phyloP scores from a whole-genome alignment of 2,888 invertebrate genomes.

The Siphlonurus alternatus region DNA sequence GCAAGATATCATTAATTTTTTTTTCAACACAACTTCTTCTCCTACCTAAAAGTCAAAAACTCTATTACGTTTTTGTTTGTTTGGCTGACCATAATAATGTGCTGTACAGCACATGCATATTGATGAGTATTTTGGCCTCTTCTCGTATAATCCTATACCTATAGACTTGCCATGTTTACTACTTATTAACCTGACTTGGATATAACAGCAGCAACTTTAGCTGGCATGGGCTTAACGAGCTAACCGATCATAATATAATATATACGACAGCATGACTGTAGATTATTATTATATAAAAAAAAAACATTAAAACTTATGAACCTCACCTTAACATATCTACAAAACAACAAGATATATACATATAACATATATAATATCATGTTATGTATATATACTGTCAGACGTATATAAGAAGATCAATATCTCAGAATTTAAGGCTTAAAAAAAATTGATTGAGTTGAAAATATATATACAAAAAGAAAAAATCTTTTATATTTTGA shows the following conservation, averaged over 20 bases:
- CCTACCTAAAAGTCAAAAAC: background rate
- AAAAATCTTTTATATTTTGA: background rate
- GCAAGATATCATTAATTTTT: background rate
- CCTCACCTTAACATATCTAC: background rate
- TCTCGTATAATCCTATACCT: background rate
- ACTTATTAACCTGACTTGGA: no score
- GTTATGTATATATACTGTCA: background rate
- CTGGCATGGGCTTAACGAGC: no score
- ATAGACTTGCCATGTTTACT: no score
- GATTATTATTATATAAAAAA: no score
- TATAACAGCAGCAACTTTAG: no score
- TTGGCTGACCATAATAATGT: background rate
- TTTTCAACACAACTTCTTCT: background rate
- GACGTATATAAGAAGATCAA: background rate
- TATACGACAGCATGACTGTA: no score
- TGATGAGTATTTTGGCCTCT: background rate
- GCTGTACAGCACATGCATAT: background rate
- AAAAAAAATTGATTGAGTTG: background rate
- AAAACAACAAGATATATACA: background rate
- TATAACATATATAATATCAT: background rate
- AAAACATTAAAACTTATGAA: background rate
- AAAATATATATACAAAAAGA: background rate
- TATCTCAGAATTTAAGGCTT: no score
- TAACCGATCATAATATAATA: no score
- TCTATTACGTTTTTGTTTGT: background rate